phyloP scores from a whole-genome alignment of 1,140 invertebrate species.

The Sweltsa coloradensis region DNA sequence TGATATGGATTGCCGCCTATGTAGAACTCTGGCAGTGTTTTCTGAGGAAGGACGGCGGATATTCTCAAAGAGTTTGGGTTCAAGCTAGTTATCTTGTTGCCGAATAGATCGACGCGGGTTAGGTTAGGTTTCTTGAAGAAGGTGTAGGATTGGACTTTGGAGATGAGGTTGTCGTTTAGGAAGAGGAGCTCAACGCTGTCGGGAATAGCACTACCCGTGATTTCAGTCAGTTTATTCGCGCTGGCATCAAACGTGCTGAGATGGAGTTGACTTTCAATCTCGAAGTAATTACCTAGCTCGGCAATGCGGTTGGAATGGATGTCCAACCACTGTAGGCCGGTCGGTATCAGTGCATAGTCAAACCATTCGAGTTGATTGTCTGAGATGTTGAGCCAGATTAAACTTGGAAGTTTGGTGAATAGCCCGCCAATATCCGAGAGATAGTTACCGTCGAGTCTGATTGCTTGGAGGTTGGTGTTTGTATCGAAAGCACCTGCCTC shows the following conservation, averaged over 20 bases:
- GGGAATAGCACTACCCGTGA: slow-evolving; percentile 67
- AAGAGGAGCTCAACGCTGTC: slow-evolving; percentile 75
- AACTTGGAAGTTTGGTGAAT: slow-evolving; percentile 72
- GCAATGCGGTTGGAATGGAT: slow-evolving; percentile 77
- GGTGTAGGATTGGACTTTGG: slow-evolving; percentile 80
- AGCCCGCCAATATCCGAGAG: slow-evolving; percentile 72
- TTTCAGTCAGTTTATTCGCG: slow-evolving; percentile 71
- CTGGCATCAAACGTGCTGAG: slow-evolving; percentile 77
- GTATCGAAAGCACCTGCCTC: slow-evolving; percentile 73
- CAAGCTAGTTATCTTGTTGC: slow-evolving; percentile 70
- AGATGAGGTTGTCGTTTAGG: slow-evolving; percentile 75
- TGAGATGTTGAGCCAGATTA: slow-evolving; percentile 81
- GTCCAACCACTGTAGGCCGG: slow-evolving; percentile 78
- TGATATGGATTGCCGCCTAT: slow-evolving; percentile 82
- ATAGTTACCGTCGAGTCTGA: slow-evolving; percentile 78
- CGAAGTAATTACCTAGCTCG: slow-evolving; percentile 81
- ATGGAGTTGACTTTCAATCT: slow-evolving; percentile 70
- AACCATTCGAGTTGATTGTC: slow-evolving; percentile 81
- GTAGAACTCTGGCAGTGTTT: slow-evolving; percentile 77
- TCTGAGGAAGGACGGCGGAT: slow-evolving; percentile 60
- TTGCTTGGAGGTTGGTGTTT: slow-evolving; percentile 72
- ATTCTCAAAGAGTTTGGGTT: slow-evolving; percentile 77
- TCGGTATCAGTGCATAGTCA: slow-evolving; percentile 83
- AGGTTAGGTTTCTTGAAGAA: slow-evolving; percentile 87
- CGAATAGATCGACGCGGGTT: slow-evolving; percentile 71